Conservation (phyloP, 1,140 invertebrate species). For the Megalopta genalis region DNA sequence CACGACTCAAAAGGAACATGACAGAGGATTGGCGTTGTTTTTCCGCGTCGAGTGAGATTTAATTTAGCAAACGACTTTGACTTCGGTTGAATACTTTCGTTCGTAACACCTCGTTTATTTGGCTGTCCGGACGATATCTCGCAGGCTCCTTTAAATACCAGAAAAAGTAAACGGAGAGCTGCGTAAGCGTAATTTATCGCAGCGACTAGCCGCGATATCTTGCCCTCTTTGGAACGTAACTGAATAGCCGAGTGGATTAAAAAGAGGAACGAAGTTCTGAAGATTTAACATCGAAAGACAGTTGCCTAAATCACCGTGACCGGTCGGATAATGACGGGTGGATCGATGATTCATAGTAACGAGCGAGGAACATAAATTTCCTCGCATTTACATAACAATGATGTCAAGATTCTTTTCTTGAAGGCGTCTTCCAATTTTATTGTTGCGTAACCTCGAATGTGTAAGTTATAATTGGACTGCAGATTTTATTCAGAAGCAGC, state of each 20-base stretch:
- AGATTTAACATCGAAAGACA: neutral
- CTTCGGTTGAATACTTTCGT: conserved; percentile 17
- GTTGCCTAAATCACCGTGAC: neutral
- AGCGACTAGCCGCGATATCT: neutral
- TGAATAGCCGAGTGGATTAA: neutral
- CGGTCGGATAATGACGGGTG: neutral
- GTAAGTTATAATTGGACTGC: too few species aligned
- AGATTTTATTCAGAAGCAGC: too few species aligned
- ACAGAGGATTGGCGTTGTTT: conserved; percentile 3
- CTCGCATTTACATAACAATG: neutral
- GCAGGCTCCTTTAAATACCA: neutral
- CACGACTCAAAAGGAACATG: neutral
- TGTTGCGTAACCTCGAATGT: too few species aligned
- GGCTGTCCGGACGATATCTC: neutral
- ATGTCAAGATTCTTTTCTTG: neutral
- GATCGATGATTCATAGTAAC: neutral
- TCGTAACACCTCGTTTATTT: conserved; percentile 7
- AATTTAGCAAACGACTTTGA: conserved; percentile 31
- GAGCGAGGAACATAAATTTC: neutral
- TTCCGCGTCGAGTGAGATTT: conserved; percentile 33
- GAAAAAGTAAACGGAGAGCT: neutral
- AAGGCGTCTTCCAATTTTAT: too few species aligned
- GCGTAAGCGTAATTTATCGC: neutral
- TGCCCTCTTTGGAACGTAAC: neutral
- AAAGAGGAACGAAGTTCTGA: neutral